Base-by-base conservation (phyloP, 2,797 vertebrate genomes). In the Miichthys miiuy region DNA sequence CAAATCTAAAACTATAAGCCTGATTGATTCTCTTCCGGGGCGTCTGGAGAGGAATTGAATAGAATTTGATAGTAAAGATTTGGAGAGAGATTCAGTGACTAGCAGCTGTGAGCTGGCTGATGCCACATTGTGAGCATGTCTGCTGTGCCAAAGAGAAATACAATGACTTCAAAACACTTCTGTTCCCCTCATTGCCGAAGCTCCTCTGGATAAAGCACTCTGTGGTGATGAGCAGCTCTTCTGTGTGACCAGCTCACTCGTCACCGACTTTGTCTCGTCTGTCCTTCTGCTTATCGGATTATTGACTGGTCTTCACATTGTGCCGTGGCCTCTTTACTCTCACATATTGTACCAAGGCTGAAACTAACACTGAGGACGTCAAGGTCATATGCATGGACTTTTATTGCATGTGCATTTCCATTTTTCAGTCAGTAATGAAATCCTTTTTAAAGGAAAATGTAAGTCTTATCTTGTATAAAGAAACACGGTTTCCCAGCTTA, bases 231-330 rank as follows among this genome's bases (percentile, higher is more conserved):
- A 87, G 80, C 68, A 62, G 38, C 0, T n/a, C 69, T 75, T 81
- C 57, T 65, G 65, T 87, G 81, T 66, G 81, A 83, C 63, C 48
- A 46, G 62, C 65, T 86, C 69, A 65, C 80, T 79, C 17, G 30
- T 77, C 84, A 57, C 68, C 71, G 84, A 75, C 79, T 88, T 84
- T 84, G 77, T 79, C 81, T 75, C 7, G 4, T 68, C 86, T 73
- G 83, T 89, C 85, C 79, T 84, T 80, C 79, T 85, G 56, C 79
- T 88, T 85, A 87, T 90, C 18, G 78, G 87, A 89, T 91, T 91
- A 93, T 88, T 84, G 89, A 87, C 83, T 52, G 42, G 76, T 77
- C 77, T 75, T 85, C 85, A 85, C 69, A 69, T 61, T 75, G 83
- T 68, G 81, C 87, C 25, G 25, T 71, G 76, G 56, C 47, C 78